These are phyloP conservation scores for Xanthia togata DNA, from an alignment of 2,888 invertebrate genomes.

Conservation along the genomic window DNA sequence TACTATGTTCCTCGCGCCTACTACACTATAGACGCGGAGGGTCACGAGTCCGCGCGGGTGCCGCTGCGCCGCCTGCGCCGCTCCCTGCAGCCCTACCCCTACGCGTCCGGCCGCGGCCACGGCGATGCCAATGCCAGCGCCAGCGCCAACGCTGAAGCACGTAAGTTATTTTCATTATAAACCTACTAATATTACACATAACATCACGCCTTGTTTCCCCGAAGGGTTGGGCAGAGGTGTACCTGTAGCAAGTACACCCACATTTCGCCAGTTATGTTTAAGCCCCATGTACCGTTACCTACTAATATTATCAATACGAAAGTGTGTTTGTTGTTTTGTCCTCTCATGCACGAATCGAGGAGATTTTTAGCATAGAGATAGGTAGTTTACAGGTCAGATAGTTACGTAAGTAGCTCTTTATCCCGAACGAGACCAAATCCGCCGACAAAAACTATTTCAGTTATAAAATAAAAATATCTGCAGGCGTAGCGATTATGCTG, in stretches of 20 bases:
- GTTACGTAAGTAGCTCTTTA: neutral
- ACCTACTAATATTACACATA: neutral
- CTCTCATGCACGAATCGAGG: neutral
- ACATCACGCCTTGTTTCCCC: no score
- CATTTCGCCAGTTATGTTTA: no score
- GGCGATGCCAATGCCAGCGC: constrained; percentile 64
- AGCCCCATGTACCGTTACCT: no score
- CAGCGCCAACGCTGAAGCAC: constrained; percentile 63
- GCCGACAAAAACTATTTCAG: neutral
- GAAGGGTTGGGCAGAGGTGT: no score
- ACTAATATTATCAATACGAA: neutral
- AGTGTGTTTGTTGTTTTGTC: neutral
- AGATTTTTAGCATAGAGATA: neutral
- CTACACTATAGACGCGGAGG: constrained; percentile 90
- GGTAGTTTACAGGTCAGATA: neutral
- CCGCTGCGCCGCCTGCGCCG: constrained; percentile 85
- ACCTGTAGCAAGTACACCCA: no score
- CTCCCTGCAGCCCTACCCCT: constrained; percentile 77
- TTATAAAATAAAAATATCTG: neutral
- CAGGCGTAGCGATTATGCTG: neutral
- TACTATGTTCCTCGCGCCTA: constrained; percentile 91
- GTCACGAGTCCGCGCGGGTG: constrained; percentile 88
- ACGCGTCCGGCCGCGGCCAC: constrained; percentile 71
- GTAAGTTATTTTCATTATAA: constrained; percentile 70
- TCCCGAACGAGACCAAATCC: neutral